phyloP scores from a whole-genome alignment of 2,888 invertebrate species.

The Dynastes tityus region DNA sequence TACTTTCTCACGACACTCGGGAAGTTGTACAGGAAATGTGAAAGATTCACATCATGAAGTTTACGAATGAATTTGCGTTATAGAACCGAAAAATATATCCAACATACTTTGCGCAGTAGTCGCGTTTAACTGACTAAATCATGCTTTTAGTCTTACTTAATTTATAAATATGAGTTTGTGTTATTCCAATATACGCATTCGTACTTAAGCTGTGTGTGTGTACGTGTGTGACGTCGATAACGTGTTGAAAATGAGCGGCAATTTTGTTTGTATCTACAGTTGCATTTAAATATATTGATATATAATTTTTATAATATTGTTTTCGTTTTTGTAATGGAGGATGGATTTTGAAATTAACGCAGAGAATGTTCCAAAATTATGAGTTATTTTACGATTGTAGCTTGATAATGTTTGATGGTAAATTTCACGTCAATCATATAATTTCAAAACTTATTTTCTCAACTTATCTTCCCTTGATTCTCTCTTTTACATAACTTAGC shows the following conservation, averaged over 20 bases:
- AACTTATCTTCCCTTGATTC: too few relatives aligned
- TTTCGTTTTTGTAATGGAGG: not conserved
- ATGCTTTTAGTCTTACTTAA: not conserved
- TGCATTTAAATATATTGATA: not conserved
- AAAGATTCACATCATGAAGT: not conserved
- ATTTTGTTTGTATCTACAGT: not conserved
- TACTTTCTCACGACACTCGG: not conserved
- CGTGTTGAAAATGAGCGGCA: not conserved
- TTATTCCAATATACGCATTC: not conserved
- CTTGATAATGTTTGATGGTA: too few relatives aligned
- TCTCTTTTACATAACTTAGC: too few relatives aligned
- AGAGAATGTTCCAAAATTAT: too few relatives aligned
- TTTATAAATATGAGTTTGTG: not conserved
- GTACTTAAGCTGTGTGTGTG: not conserved
- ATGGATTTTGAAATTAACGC: too few relatives aligned
- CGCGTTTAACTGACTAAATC: conserved; percentile 6
- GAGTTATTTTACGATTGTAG: too few relatives aligned
- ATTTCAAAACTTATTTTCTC: too few relatives aligned
- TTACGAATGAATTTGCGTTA: not conserved
- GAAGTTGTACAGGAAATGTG: not conserved
- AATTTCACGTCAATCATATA: too few relatives aligned
- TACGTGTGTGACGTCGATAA: not conserved
- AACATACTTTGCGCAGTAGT: not conserved
- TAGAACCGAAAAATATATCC: not conserved
- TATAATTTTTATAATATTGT: not conserved